Evolutionary conservation across 2,797 vertebrate species (phyloP), one percentile per base, ranked within the genome.

Genomic region (Fringilla coelebs): DNA sequence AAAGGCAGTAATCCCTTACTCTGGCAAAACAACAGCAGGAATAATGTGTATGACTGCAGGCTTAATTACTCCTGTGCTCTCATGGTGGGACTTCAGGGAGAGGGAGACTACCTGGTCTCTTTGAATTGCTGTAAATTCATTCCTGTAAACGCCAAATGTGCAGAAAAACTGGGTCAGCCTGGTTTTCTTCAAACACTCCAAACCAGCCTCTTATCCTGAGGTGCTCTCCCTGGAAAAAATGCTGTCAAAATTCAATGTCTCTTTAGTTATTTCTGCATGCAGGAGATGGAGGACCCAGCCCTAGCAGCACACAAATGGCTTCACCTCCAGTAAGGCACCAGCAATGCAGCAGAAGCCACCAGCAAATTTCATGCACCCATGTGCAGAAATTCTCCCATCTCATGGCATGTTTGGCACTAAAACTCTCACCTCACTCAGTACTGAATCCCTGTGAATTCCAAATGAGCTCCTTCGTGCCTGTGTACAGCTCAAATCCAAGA

Each of bases 131-230:
- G 8, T 45, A 90, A 91, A 85, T 79, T 67, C 51, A 73, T 40
- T 63, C 58, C 90, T 57, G 43, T 46, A 95, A 96, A 87, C 0
- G 4, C 51, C 77, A 71, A n/a, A 57, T 1, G 6, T 46, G 45
- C 51, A 82, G 60, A 82, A 81, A 88, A 95, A 94, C 32, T 88
- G 60, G 80, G 86, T 91, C 88, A 94, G 71, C 29, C 71, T 65
- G 63, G 10, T 67, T 89, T 82, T 90, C 83, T 86, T 67, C 89
- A 89, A 90, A 89, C 14, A 24, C 67, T 36, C 52, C 10, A 3
- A 68, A 89, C 7, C 40, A 78, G 31, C 24, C 34, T 70, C 77
- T 79, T 84, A 84, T 40, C 62, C 93, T 71, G 66, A 89, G 74
- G 38, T 68, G 72, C 46, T 88, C 75, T 41, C 63, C 43, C 58